Conservation (phyloP, 2,888 invertebrate species). For the Beris morrisii region DNA sequence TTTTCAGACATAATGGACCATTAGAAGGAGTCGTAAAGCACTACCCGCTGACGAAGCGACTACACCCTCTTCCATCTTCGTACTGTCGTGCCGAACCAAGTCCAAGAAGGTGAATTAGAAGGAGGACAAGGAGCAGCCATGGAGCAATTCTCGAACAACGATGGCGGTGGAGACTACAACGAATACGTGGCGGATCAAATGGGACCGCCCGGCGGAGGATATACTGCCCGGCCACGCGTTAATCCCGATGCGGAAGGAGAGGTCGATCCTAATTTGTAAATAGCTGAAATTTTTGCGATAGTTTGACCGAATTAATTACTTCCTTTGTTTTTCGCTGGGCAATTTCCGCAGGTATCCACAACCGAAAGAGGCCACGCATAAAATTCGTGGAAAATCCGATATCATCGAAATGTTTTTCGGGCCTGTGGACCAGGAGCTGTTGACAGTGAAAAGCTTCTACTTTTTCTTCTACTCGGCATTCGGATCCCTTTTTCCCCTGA, state of each 20-base stretch:
- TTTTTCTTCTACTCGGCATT: conserved; percentile 99
- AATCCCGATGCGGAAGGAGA: conserved; percentile 82
- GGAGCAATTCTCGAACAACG: conserved; percentile 37
- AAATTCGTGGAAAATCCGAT: conserved; percentile 85
- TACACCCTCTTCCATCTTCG: not conserved
- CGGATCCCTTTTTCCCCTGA: conserved; percentile 94
- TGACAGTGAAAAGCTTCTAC: conserved; percentile 96
- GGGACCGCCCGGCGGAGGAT: conserved; percentile 37
- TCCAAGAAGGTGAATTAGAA: not conserved
- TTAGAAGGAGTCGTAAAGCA: conserved; percentile 22
- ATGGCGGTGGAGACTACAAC: conserved; percentile 33
- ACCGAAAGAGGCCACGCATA: conserved; percentile 86
- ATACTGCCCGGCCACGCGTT: conserved; percentile 69
- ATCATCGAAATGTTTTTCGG: conserved; percentile 81
- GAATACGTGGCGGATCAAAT: conserved; percentile 17
- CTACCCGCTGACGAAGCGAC: conserved; percentile 23
- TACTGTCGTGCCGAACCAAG: not conserved
- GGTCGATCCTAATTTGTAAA: conserved; percentile 78
- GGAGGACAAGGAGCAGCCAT: conserved; percentile 16
- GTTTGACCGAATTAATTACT: not conserved
- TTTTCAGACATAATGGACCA: conserved; percentile 25
- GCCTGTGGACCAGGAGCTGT: conserved; percentile 83
- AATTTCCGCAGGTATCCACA: conserved; percentile 68
- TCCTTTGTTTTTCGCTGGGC: not conserved
- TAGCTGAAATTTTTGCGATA: conserved; percentile 21